Conservation (phyloP, 1,140 invertebrate genomes). For the Pantala flavescens region DNA sequence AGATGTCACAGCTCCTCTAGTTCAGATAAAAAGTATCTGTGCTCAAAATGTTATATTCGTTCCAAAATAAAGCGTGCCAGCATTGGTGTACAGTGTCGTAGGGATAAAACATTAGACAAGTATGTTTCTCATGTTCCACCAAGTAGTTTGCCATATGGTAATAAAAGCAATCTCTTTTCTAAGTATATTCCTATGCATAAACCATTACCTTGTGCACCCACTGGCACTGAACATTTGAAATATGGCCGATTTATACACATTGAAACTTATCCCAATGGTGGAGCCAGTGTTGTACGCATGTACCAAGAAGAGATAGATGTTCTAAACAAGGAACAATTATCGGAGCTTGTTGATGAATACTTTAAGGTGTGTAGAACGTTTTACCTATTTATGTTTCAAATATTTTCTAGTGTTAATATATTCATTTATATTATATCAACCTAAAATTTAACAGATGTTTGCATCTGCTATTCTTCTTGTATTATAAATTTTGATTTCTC, state of each 20-base stretch:
- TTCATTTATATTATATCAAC: background rate
- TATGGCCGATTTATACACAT: slow-evolving; percentile 69
- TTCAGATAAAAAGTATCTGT: background rate
- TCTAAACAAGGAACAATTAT: slow-evolving; percentile 60
- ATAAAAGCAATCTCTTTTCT: slow-evolving; percentile 34
- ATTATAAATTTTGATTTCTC: too few relatives aligned
- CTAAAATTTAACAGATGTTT: too few relatives aligned
- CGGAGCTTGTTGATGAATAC: slow-evolving; percentile 80
- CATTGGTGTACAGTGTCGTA: slow-evolving; percentile 49
- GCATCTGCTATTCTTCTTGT: too few relatives aligned
- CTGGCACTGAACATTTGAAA: slow-evolving; percentile 47
- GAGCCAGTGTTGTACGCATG: slow-evolving; percentile 80
- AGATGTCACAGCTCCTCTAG: background rate
- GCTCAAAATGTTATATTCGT: background rate
- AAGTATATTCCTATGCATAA: slow-evolving; percentile 36
- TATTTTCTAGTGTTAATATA: slow-evolving; percentile 16
- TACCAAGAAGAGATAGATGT: slow-evolving; percentile 85
- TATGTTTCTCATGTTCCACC: slow-evolving; percentile 23
- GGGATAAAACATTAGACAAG: slow-evolving; percentile 35
- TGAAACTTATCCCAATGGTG: slow-evolving; percentile 93
- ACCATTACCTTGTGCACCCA: slow-evolving; percentile 31
- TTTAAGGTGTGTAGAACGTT: slow-evolving; percentile 49
- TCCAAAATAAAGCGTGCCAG: slow-evolving; percentile 30
- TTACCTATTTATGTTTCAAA: background rate
- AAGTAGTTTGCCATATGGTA: slow-evolving; percentile 28